Conservation (phyloP, 2,113 vertebrate genomes). For the Corvus hawaiiensis region DNA sequence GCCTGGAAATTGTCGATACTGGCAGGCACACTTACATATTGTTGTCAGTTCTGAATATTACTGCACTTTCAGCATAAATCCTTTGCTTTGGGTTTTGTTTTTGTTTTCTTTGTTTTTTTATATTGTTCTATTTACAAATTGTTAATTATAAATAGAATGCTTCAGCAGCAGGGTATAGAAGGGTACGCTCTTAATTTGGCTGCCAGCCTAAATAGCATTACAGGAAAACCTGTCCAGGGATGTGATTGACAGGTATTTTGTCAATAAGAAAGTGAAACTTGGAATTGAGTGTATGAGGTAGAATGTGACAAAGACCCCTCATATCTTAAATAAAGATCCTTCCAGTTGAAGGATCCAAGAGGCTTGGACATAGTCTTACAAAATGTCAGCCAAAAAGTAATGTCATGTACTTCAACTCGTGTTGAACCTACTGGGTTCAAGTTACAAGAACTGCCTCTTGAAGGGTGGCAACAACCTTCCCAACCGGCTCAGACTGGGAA, state of each 20-base stretch:
- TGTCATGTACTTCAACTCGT: neutral
- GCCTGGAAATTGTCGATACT: neutral
- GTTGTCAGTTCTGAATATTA: neutral
- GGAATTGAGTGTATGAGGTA: neutral
- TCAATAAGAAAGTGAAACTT: slow-evolving; percentile 14
- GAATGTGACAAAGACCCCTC: neutral
- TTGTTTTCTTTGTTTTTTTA: neutral
- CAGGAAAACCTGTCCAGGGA: neutral
- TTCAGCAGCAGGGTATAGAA: neutral
- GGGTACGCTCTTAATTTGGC: neutral
- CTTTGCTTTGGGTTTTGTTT: neutral
- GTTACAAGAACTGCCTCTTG: neutral
- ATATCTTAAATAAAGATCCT: neutral
- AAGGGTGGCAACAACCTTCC: neutral
- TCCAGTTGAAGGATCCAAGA: neutral
- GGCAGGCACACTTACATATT: neutral
- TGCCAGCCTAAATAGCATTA: neutral
- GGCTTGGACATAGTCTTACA: neutral
- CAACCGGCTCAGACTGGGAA: rapidly evolving
- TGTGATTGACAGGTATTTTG: neutral
- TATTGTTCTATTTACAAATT: neutral
- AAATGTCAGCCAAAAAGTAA: neutral
- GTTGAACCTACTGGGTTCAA: neutral
- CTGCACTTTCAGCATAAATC: neutral
- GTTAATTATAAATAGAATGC: neutral